phyloP scores from a whole-genome alignment of 2,113 vertebrate genomes.

The Thamnophis sirtalis region DNA sequence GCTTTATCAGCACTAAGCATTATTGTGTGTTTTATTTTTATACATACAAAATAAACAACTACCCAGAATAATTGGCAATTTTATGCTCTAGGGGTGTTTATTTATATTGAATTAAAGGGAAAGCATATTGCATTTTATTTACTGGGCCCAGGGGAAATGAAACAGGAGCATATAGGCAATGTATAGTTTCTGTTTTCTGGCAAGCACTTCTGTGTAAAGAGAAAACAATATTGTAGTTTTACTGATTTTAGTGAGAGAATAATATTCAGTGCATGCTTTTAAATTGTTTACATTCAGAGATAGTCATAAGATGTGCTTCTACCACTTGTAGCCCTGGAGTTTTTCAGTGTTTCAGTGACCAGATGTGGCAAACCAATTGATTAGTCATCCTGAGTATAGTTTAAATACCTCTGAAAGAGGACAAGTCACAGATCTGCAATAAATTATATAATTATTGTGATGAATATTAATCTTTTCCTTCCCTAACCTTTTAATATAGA shows the following conservation, averaged over 20 bases:
- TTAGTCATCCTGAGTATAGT: not conserved
- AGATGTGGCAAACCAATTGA: not conserved
- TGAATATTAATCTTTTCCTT: not conserved
- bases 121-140: not conserved
- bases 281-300: not conserved
- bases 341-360: not conserved
- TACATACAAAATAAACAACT: not conserved
- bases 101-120: not conserved
- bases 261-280: not conserved
- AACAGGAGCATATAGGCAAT: not conserved
- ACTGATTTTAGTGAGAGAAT: not conserved
- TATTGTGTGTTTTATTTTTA: not conserved
- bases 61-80: not conserved
- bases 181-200: not conserved
- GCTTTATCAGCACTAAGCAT: not conserved
- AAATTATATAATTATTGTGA: not conserved
- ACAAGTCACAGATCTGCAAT: not conserved
- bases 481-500: not conserved
- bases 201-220: not conserved
- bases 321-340: too few relatives aligned
- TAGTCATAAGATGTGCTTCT: not conserved
- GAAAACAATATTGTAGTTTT: not conserved
- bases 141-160: not conserved
- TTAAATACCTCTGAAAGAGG: not conserved
- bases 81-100: not conserved